Conservation (phyloP, 53 echinoderm and acorn worm species). For the Zoroaster sp. region DNA sequence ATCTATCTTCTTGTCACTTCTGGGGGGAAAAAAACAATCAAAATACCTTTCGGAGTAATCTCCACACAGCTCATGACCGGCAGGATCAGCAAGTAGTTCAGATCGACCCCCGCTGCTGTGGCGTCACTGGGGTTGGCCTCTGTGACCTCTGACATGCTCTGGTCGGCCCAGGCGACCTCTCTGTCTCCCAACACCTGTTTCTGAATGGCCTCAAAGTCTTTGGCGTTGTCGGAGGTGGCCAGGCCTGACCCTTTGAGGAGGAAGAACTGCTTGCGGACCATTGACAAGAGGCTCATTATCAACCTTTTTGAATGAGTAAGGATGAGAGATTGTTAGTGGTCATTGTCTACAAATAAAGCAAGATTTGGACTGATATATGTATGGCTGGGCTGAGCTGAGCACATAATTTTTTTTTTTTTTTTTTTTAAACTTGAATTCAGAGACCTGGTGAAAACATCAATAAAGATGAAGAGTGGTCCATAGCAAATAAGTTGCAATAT, state of each 20-base stretch:
- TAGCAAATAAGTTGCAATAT: too few species aligned
- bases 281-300: constrained; percentile 67
- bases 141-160: constrained; percentile 40
- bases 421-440: too few species aligned
- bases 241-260: constrained; percentile 85
- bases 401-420: too few species aligned
- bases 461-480: too few species aligned
- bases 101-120: constrained; percentile 1
- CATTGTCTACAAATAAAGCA: too few species aligned
- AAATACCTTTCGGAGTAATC: constrained; percentile 61
- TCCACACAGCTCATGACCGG: constrained; percentile 67
- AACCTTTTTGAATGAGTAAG: constrained; percentile 53
- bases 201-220: constrained; percentile 85
- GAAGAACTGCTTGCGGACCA: constrained; percentile 81
- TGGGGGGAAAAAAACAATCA: too few species aligned
- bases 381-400: too few species aligned
- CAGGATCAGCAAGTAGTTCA: constrained; percentile 63
- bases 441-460: too few species aligned
- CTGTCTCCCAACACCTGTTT: constrained; percentile 80
- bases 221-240: constrained; percentile 70
- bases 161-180: constrained; percentile 82
- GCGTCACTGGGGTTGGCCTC: constrained; percentile 1
- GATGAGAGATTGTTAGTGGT: not conserved
- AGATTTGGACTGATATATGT: too few species aligned
- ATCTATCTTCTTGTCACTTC: too few species aligned